Conservation (phyloP, 2,888 invertebrate genomes). For the Ptychoptera contaminata region DNA sequence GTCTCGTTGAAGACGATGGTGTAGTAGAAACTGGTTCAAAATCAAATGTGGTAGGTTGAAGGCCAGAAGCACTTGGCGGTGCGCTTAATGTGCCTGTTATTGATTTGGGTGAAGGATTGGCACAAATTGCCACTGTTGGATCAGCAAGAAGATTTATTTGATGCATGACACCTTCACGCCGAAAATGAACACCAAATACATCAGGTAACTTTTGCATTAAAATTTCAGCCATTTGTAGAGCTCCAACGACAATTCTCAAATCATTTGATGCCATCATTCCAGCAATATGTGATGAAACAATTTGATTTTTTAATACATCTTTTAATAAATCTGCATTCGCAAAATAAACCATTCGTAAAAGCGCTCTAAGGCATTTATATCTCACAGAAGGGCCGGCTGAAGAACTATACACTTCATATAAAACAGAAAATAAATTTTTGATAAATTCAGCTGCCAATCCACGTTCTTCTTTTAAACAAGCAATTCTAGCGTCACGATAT, state of each 20-base stretch:
- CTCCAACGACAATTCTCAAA: conserved; percentile 89
- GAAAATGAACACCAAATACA: conserved; percentile 88
- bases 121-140: conserved; percentile 43
- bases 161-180: conserved; percentile 94
- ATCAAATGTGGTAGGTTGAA: conserved; percentile 25
- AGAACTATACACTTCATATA: conserved; percentile 97
- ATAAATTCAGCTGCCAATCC: conserved; percentile 52
- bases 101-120: conserved; percentile 38
- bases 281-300: conserved; percentile 91
- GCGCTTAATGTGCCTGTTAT: conserved; percentile 25
- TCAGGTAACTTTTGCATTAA: conserved; percentile 92
- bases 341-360: conserved; percentile 92
- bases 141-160: conserved; percentile 59
- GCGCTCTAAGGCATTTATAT: conserved; percentile 89
- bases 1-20: conserved; percentile 1
- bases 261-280: conserved; percentile 98
- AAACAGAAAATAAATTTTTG: conserved; percentile 77
- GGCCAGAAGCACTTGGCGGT: conserved; percentile 23
- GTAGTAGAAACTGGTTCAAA: conserved; percentile 16
- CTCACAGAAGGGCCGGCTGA: conserved; percentile 96
- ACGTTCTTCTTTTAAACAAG: conserved; percentile 51
- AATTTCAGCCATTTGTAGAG: conserved; percentile 92
- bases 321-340: conserved; percentile 74
- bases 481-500: conserved; percentile 44
- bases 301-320: conserved; percentile 50